Evolutionary conservation across 2,797 vertebrate species (phyloP), one percentile per base, ranked within the genome.

Genomic region (Sebastes cheni): DNA sequence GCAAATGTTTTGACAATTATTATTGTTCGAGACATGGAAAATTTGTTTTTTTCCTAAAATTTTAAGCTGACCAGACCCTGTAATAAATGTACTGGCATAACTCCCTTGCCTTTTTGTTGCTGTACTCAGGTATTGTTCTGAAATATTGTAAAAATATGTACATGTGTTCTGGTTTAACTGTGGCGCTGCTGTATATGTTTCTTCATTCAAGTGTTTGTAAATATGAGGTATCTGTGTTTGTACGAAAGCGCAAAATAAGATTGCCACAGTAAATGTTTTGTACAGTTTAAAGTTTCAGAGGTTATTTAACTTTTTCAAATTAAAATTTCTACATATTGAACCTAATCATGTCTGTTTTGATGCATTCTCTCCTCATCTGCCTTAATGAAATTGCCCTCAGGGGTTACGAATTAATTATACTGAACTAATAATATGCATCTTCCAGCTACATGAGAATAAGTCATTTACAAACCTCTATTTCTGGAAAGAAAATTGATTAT

Each of bases 261-360:
- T 46, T 82, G 30, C 52, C 50, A 78, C 42, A 69, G 78, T 89
- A 75, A 86, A 89, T 84, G 22, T 75, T 82, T 82, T 93, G 90
- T 94, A 93, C 77, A 91, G 78, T 89, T 81, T 29, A 60, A 72
- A 12, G 14, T 67, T 75, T 81, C 36, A 87, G 65, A 88, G 29
- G 50, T 75, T 77, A 87, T 92, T 91, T 94, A 80, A 84, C 77
- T 86, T 89, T 83, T 89, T 74, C 75, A 79, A 82, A 94, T 92
- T 91, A 92, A 95, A 94, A 88, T 67, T 8, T 79, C 8, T 56
- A 75, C 29, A 65, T 62, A 54, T 68, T 69, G 29, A 84, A 77
- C 6, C 0, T 29, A 66, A 8, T 60, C 1, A 12, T 61, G 25
- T 69, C 13, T 39, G 11, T 34, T 74, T 74, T 42, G n/a, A 1